These are phyloP conservation scores for Oplegnathus fasciatus DNA, from an alignment of 2,113 vertebrate species.

Conservation along the genomic window DNA sequence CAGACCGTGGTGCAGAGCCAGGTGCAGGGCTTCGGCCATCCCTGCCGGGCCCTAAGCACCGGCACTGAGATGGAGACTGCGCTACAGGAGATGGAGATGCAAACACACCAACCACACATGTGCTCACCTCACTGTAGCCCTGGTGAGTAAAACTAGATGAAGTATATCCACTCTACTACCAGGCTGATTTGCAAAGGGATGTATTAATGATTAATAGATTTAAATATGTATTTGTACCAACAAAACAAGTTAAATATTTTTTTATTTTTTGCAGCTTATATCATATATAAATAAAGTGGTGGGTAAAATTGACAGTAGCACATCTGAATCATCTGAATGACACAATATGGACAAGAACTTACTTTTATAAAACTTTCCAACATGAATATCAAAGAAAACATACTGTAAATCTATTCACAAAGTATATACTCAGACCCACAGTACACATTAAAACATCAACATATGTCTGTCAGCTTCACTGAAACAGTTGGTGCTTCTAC, in stretches of 20 bases:
- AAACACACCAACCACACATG: slow-evolving; percentile 55
- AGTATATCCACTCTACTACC: neutral
- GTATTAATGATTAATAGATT: neutral
- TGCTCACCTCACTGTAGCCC: slow-evolving; percentile 71
- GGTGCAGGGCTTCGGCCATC: slow-evolving; percentile 53
- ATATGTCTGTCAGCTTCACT: neutral
- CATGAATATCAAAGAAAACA: neutral
- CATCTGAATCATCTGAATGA: neutral
- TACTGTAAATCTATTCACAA: neutral
- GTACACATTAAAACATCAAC: neutral
- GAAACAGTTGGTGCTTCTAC: neutral
- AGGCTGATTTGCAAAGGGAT: neutral
- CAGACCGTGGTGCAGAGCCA: slow-evolving; percentile 67
- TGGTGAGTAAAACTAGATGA: slow-evolving; percentile 63
- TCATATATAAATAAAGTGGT: neutral
- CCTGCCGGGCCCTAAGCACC: slow-evolving; percentile 51
- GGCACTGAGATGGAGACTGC: slow-evolving; percentile 57
- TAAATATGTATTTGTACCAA: neutral
- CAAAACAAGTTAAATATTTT: too few species aligned
- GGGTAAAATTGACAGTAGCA: neutral
- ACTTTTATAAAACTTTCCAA: neutral
- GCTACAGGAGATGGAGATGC: slow-evolving; percentile 68
- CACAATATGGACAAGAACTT: neutral
- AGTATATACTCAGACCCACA: neutral
- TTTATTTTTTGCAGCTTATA: neutral